Evolutionary conservation across 2,888 invertebrate species (phyloP), one percentile per base, ranked within the genome.

Genomic region (Drosophila tripunctata): DNA sequence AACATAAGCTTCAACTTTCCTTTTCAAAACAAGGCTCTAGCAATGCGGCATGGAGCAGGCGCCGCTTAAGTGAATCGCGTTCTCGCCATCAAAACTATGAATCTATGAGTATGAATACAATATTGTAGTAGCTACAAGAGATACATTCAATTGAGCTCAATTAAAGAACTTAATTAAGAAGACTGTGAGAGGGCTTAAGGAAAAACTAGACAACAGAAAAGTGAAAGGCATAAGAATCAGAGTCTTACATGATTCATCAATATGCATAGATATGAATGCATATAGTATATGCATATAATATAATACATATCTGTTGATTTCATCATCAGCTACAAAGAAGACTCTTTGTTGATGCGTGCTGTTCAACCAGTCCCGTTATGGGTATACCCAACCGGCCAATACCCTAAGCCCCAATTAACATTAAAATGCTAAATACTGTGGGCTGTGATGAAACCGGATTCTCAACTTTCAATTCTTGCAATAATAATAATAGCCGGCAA

Each of bases 111-210:
- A 55, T 7, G 27, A 44, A n/a, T 40, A 24, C 22, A 5, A 8
- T 27, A 10, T 27, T 10, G 15, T 51, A 66, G 57, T 51, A 54
- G 51, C 47, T 61, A 47, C 10, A 33, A 27, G 24, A 77, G 61
- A 77, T 61, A 68, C 51, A 52, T 66, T 67, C 68, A 86, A 83
- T 88, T 79, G 71, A 71, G 69, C 44, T 79, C 79, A 82, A 78
- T 80, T 72, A 64, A 22, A 21, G 35, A 3, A 12, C 60, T 84
- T 57, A 80, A 84, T 81, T 84, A 47, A 72, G 10, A 8, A 10
- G 27, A 4, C n/a, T n/a, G n/a, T 10, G 27, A 6, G 24, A 24
- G 14, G 38, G 43, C 31, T 41, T 31, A 51, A 14, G 10, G 43
- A 43, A 43, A 24, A 43, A 1, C 24, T 15, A 43, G 14, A n/a